Evolutionary conservation across 2,888 invertebrate species (phyloP).

Genomic region (Metallyticus violacea): DNA sequence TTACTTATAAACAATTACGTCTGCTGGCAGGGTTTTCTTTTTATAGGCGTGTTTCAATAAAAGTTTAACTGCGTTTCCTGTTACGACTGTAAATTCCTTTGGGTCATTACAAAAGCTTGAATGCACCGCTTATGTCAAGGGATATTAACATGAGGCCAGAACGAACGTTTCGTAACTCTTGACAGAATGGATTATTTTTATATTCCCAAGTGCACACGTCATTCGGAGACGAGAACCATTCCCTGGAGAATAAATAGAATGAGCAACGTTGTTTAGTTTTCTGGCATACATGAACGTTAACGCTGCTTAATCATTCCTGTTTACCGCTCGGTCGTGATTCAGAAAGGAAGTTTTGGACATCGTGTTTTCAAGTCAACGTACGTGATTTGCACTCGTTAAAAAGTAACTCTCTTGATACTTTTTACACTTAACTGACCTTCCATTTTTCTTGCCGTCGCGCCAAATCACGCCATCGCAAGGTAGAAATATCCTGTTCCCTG

Average conservation of each 20-base stretch:
- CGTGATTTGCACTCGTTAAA: no score
- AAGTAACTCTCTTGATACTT: background rate
- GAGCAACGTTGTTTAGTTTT: background rate
- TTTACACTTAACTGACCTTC: background rate
- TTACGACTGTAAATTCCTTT: no score
- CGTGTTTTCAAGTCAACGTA: background rate
- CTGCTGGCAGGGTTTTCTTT: no score
- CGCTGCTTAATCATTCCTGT: background rate
- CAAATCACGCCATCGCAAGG: no score
- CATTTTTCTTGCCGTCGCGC: background rate
- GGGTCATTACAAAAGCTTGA: no score
- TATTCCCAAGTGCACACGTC: background rate
- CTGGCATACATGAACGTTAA: background rate
- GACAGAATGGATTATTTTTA: background rate
- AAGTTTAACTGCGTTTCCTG: no score
- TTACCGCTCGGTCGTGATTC: background rate
- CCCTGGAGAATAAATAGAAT: background rate
- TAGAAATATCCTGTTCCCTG: no score
- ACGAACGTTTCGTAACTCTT: no score
- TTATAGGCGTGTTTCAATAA: no score
- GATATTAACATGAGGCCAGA: no score
- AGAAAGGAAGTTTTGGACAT: background rate
- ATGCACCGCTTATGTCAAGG: no score
- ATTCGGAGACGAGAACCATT: background rate
- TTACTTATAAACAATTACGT: no score